Conservation (phyloP, 92 coral and sea anemone genomes). For the Phymanthus crucifer region DNA sequence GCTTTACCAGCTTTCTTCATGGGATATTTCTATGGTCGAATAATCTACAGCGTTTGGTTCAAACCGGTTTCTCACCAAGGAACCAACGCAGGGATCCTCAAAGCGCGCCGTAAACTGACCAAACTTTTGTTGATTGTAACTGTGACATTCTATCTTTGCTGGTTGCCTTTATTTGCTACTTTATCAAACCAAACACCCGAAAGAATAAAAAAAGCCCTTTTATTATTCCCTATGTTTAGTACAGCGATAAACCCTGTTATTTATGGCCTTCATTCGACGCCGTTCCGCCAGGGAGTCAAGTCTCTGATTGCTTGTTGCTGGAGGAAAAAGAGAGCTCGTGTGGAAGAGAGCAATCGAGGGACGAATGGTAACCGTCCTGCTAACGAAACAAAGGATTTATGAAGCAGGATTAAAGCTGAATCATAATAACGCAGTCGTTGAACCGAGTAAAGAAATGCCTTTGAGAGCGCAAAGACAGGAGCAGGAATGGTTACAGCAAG, state of each 20-base stretch:
- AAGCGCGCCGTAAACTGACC: conserved; percentile 34
- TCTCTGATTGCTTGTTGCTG: conserved; percentile 13
- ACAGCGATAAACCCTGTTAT: conserved; percentile 21
- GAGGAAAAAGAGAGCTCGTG: background rate
- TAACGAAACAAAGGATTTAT: background rate
- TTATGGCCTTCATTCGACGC: conserved; percentile 21
- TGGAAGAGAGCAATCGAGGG: background rate
- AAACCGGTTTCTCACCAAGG: conserved; percentile 17
- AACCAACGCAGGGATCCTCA: conserved; percentile 24
- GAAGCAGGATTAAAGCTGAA: background rate
- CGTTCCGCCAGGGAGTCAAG: conserved; percentile 31
- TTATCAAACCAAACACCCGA: background rate
- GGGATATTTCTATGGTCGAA: conserved; percentile 24
- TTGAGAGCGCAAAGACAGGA: too few species aligned
- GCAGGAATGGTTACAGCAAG: too few species aligned
- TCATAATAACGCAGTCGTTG: background rate
- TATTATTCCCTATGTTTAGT: conserved; percentile 6
- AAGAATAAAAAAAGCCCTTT: background rate
- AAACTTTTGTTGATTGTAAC: conserved; percentile 31
- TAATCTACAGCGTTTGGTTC: conserved; percentile 21
- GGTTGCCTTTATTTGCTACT: conserved; percentile 16
- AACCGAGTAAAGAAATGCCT: too few species aligned
- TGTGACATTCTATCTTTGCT: conserved; percentile 18
- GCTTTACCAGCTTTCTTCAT: conserved; percentile 20
- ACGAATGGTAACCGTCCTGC: background rate